Base-by-base conservation (phyloP, 1,140 invertebrate genomes). In the Tetragonula clypearis region DNA sequence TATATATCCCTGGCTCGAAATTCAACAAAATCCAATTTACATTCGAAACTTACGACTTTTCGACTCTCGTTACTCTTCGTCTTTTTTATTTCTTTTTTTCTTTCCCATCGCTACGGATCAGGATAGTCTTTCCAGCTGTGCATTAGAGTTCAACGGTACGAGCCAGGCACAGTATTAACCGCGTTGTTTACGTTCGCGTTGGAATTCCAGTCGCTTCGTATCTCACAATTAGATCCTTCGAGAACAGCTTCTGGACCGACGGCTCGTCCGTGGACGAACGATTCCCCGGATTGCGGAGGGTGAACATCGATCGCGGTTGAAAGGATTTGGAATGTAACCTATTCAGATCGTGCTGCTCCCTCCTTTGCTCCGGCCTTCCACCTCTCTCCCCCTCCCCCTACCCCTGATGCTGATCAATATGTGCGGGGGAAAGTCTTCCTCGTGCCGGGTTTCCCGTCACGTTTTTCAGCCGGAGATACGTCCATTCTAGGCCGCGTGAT, bases 381-480 rank as follows among this genome's bases (percentile, higher is more conserved):
- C n/a, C 74, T 53, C 11, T 14, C 30, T 30, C 30, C 3, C 11
- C 21, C 17, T 23, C 2, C 35, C 11, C 9, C 30, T 1, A 30
- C 30, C 5, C 14, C 19, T 68, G 56, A 71, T 75, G 68, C 68
- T 90, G 78, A 86, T 90, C 87, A 89, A 90, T 90, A 86, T 89
- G 85, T 84, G 80, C 76, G 68, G 74, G 68, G 71, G 76, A 84
- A 89, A 89, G 79, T 88, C 87, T 89, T 84, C 60, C 65, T 87
- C 81, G 66, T 58, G 72, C 82, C 72, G 74, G 79, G 65, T 89
- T 90, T 90, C 80, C 73, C 72, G 69, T 89, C 88, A 89, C 88
- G 88, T 88, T 86, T 89, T 88, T 88, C 87, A 89, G 30, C 58
- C 69, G 72, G 68, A 80, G 85, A 88, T 80, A 89, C 87, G 81